phyloP scores from a whole-genome alignment of 1,140 invertebrate species.

The Drosophila micromelanica region DNA sequence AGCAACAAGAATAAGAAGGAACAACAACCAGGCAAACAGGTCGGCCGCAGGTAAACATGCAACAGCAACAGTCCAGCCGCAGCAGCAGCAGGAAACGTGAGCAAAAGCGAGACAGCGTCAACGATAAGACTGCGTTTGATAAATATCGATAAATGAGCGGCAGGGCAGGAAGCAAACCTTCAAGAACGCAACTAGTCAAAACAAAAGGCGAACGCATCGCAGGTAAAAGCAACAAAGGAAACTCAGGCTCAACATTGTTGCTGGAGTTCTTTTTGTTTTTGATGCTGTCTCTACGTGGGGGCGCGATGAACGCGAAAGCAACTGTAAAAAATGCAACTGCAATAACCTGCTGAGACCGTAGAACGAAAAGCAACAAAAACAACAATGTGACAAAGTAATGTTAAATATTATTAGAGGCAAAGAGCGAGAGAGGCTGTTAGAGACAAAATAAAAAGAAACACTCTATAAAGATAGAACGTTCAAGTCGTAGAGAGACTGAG shows the following conservation, averaged over 20 bases:
- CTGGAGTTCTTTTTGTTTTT: neutral
- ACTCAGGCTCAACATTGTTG: conserved; percentile 9
- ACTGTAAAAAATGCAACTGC: conserved; percentile 75
- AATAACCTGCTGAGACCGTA: conserved; percentile 64
- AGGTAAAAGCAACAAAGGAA: conserved; percentile 38
- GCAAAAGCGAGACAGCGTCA: conserved; percentile 15
- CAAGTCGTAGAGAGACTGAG: neutral
- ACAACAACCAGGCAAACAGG: conserved; percentile 51
- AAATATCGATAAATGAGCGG: conserved; percentile 67
- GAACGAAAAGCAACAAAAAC: conserved; percentile 52
- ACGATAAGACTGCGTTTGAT: conserved; percentile 59
- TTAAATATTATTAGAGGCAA: conserved; percentile 67
- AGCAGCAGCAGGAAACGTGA: conserved; percentile 34
- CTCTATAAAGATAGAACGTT: conserved; percentile 17
- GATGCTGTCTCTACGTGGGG: conserved; percentile 22
- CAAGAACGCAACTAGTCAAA: conserved; percentile 37
- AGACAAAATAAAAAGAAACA: conserved; percentile 24
- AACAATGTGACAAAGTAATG: conserved; percentile 69
- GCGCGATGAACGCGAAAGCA: conserved; percentile 45
- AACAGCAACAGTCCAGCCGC: conserved; percentile 38
- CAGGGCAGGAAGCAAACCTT: conserved; percentile 34
- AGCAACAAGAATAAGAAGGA: conserved; percentile 18
- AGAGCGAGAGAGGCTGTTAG: conserved; percentile 11
- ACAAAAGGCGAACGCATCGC: conserved; percentile 49
- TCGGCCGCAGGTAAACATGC: conserved; percentile 47